Evolutionary conservation across 2,113 vertebrate genomes (phyloP), one percentile per base, ranked within the genome.

Genomic region (Neotragus moschatus): DNA sequence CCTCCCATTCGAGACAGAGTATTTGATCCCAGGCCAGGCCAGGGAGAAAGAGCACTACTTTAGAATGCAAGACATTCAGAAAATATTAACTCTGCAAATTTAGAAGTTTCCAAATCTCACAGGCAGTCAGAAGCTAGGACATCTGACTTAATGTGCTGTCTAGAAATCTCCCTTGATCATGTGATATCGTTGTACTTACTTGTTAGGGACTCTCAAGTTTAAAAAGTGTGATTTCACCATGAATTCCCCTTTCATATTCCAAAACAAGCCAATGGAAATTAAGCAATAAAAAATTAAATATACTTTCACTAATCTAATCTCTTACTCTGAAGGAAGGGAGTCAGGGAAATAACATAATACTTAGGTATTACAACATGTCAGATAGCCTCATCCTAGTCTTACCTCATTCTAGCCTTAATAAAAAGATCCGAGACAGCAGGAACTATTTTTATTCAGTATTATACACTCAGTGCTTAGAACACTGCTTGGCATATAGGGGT

Each of bases 61-160:
- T 36, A 97, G 98, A 98, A 96, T 21, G 0, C 25, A 95, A 93
- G 86, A 93, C 8, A 73, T 95, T 79, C 25, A 84, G 87, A 82
- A 95, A 96, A 96, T 23, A 53, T 36, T 61, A 84, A 15, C 1
- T 53, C 53, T 84, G 84, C 49, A 88, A 94, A 91, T 16, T 14
- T 8, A 19, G 19, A 90, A 66, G 84, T 3, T 58, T 96, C 80
- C 56, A 81, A 60, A 49, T 96, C 33, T 92, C 51, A 12, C 66
- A 53, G 88, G 39, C 1, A 93, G 30, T 66, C 55, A 88, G 93
- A 94, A 96, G 56, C 84, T 56, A 91, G 79, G 84, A 90, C 39
- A 95, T 28, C 43, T 82, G 17, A 45, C 45, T 94, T 75, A 66
- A 92, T 63, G 89, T 49, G 49, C 14, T 77, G 6, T 89, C 36